Conservation (phyloP, 2,888 invertebrate species). For the Coleophora deauratella region DNA sequence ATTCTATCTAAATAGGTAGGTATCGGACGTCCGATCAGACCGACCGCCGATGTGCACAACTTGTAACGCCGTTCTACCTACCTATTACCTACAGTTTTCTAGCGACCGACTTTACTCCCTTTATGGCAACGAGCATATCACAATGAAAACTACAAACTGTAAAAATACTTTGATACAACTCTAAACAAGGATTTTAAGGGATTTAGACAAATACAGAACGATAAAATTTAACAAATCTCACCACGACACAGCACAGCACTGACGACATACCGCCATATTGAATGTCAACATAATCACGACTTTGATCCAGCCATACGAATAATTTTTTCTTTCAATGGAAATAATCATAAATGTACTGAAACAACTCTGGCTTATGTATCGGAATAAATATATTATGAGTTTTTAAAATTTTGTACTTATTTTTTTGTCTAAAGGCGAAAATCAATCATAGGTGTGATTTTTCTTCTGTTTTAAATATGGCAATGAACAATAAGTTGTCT, state of each 20-base stretch:
- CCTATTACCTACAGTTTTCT: constrained; percentile 40
- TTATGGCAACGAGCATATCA: constrained; percentile 28
- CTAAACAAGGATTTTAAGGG: constrained; percentile 26
- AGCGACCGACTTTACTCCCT: constrained; percentile 19
- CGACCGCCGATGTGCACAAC: constrained; percentile 43
- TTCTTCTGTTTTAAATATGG: constrained; percentile 41
- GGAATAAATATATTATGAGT: constrained; percentile 22
- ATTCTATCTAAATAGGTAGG: constrained; percentile 44
- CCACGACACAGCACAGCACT: constrained; percentile 98
- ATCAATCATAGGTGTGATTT: constrained; percentile 48
- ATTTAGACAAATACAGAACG: constrained; percentile 40
- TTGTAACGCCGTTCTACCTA: too few species aligned
- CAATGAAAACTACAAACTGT: constrained; percentile 25
- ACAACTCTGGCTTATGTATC: constrained; percentile 16
- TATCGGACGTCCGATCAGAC: constrained; percentile 48
- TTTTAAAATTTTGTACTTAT: constrained; percentile 64
- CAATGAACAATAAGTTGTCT: constrained; percentile 8
- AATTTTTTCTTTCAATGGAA: constrained; percentile 16
- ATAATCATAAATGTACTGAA: constrained; percentile 23
- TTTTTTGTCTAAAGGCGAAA: constrained; percentile 58
- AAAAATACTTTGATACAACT: constrained; percentile 25
- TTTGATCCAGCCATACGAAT: constrained; percentile 48
- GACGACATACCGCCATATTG: constrained; percentile 97
- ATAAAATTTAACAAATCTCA: constrained; percentile 78
- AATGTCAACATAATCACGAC: constrained; percentile 80